These are phyloP conservation scores for Ctenicera cuprea DNA, from an alignment of 2,888 invertebrate species.

Conservation along the genomic window DNA sequence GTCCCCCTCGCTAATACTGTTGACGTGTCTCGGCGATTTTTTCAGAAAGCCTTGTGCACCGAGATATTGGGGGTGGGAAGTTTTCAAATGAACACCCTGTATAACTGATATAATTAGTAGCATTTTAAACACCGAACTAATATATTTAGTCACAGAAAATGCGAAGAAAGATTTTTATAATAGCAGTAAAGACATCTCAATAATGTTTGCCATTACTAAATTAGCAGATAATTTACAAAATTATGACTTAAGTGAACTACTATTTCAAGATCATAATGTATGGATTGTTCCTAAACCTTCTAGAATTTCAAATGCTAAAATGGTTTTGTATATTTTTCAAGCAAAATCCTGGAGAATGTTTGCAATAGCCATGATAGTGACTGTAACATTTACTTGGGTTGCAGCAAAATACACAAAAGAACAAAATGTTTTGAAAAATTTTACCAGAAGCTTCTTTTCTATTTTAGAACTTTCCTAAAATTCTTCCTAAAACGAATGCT, in stretches of 20 bases:
- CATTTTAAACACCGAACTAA: neutral
- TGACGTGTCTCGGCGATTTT: no score
- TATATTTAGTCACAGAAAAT: neutral
- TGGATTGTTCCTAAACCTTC: conserved; percentile 30
- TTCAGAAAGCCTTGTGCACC: no score
- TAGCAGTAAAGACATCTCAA: neutral
- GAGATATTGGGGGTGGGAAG: no score
- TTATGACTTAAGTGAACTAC: conserved; percentile 21
- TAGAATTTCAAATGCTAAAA: conserved; percentile 7
- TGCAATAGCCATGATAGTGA: neutral
- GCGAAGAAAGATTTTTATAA: neutral
- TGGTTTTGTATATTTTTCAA: conserved; percentile 1
- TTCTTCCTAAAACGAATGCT: neutral
- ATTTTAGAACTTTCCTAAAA: neutral
- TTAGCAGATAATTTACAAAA: neutral
- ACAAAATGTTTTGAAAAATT: neutral
- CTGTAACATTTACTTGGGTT: conserved; percentile 4
- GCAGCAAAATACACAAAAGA: neutral
- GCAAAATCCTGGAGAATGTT: conserved; percentile 14
- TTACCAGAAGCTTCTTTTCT: neutral
- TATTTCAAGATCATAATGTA: conserved; percentile 14
- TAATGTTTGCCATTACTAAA: neutral
- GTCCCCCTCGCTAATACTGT: no score
- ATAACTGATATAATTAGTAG: no score
- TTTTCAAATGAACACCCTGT: no score